Percentiles rank a stretch among this genome's conserved stretches.
Evolutionary conservation across 2,888 invertebrate species (phyloP).

Genomic region (Galerucella calmariensis): DNA sequence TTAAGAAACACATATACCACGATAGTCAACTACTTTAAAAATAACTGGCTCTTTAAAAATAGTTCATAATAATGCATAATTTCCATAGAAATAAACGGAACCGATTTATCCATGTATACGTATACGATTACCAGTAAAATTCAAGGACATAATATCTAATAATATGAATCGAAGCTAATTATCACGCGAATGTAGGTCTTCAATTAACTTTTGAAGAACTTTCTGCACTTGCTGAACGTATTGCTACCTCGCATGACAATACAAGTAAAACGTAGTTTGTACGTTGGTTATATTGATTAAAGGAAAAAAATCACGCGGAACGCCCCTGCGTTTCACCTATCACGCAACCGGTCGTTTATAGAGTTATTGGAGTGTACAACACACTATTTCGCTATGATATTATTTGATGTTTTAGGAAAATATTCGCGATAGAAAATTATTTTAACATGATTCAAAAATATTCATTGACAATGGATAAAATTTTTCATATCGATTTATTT

Average conservation of each 20-base stretch:
- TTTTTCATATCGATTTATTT: too few species aligned
- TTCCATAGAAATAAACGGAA: too few species aligned
- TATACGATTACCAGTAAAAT: not conserved
- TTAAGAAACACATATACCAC: too few species aligned
- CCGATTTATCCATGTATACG: not conserved
- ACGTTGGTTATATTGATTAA: conserved; percentile 24
- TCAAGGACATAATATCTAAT: conserved; percentile 19
- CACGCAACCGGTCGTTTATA: conserved; percentile 26
- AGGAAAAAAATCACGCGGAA: conserved; percentile 23
- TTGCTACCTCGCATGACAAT: conserved; percentile 16
- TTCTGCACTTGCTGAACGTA: not conserved
- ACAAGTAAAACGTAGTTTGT: conserved; percentile 26
- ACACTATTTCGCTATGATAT: not conserved
- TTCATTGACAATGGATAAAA: too few species aligned
- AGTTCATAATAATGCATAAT: too few species aligned
- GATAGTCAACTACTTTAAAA: too few species aligned
- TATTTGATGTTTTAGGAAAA: too few species aligned
- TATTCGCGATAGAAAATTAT: too few species aligned
- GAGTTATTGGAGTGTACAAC: conserved; percentile 19
- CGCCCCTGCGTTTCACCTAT: conserved; percentile 34
- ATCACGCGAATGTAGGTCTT: conserved; percentile 19
- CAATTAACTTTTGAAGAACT: conserved; percentile 18
- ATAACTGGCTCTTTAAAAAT: too few species aligned
- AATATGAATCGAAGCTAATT: conserved; percentile 3
- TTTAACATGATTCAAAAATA: too few species aligned